Evolutionary conservation across 2,113 vertebrate genomes (phyloP), one percentile per base, ranked within the genome.

Genomic region (Macquaria australasica): DNA sequence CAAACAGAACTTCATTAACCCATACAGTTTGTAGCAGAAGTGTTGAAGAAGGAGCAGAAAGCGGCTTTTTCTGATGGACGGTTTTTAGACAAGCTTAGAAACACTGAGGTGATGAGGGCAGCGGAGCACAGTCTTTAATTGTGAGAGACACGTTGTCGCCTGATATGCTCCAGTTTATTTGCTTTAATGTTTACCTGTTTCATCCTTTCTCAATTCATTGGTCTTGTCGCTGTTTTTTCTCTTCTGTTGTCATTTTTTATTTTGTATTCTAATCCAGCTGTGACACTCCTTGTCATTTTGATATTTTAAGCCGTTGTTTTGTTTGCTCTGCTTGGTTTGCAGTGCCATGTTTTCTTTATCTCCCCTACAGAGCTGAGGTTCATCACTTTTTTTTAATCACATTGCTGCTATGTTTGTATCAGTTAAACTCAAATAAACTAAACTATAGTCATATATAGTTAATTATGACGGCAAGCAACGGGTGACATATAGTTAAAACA

Each of bases 161-260:
- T 63, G 70, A 81, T 41, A 12, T 16, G 63, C n/a, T 72, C 51
- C n/a, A 7, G 8, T 53, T 34, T 5, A 8, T 8, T 45, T 18
- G 37, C 73, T 85, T 83, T 75, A 73, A 83, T 73, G 21, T 69
- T 63, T 34, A 78, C 58, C 62, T 20, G 9, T 67, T 78, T 58
- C 23, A n/a, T 78, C 62, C 25, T 31, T 1, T 58, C 9, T 31
- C 16, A 16, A 59, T 69, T 86, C 48, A 14, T 28, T 41, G 56
- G 12, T 31, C 25, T 48, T 21, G 39, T 67, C 12, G 2, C 70
- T 31, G 8, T n/a, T 20, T 48, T 59, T 62, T 21, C 69, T 53
- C 9, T 63, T 48, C n/a, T 37, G 14, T n/a, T 69, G 73, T 43
- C 51, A 48, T 79, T 41, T 77, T 43, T 37, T 12, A 43, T 60